These are phyloP conservation scores for Australoheros scitulus DNA, from an alignment of 2,113 vertebrate species.

Conservation along the genomic window DNA sequence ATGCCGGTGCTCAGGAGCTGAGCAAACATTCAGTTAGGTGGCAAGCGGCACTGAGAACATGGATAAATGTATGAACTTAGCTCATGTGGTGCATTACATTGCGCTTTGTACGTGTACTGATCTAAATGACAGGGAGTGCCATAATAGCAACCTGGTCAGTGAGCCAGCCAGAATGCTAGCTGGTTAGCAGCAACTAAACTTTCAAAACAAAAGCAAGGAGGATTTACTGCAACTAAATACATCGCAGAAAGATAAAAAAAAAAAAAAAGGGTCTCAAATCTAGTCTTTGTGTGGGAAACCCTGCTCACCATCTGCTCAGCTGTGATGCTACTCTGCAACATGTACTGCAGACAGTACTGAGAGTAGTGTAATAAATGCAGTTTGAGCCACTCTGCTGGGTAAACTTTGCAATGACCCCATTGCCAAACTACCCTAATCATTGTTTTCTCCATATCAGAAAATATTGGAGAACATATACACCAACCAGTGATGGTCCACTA, in stretches of 20 bases:
- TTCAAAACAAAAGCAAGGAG: not conserved
- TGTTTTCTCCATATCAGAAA: not conserved
- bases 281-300: not conserved
- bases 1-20: constrained; percentile 58
- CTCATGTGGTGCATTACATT: not conserved
- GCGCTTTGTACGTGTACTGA: not conserved
- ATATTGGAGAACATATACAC: not conserved
- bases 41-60: constrained; percentile 11
- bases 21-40: constrained; percentile 58
- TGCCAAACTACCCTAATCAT: not conserved
- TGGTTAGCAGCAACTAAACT: not conserved
- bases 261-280: not conserved
- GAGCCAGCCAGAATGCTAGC: not conserved
- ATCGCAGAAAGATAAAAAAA: no score
- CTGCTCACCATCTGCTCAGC: not conserved
- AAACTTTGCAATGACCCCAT: not conserved
- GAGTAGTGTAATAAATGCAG: not conserved
- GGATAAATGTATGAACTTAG: not conserved
- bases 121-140: not conserved
- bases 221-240: not conserved
- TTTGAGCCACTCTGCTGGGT: not conserved
- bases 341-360: not conserved
- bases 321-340: not conserved
- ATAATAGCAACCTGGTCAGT: not conserved
- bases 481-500: not conserved